Evolutionary conservation across 2,888 invertebrate species (phyloP).

Genomic region (Quadroppia sp.): DNA sequence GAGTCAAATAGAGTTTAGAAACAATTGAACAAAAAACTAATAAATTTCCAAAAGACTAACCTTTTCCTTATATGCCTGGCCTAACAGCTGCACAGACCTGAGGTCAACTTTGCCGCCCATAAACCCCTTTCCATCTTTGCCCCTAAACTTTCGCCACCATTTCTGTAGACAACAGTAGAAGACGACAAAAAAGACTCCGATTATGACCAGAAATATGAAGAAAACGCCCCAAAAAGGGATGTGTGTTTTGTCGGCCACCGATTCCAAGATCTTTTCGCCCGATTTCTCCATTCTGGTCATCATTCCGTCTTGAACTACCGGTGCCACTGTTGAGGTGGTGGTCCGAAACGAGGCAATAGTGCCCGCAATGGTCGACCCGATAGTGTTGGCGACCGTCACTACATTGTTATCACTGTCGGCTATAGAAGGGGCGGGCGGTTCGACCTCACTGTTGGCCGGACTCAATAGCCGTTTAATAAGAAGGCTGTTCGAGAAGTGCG

Average conservation of each 20-base stretch:
- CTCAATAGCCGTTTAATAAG: slow-evolving; percentile 36
- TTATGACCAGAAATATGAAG: slow-evolving; percentile 47
- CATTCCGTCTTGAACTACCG: not conserved
- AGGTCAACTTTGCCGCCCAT: slow-evolving; percentile 48
- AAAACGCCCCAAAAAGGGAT: slow-evolving; percentile 48
- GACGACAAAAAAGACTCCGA: slow-evolving; percentile 46
- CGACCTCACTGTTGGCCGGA: not conserved
- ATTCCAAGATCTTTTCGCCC: slow-evolving; percentile 38
- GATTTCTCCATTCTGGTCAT: slow-evolving; percentile 36
- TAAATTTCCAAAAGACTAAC: no score
- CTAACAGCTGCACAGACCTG: slow-evolving; percentile 67
- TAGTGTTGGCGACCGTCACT: not conserved
- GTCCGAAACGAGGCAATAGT: not conserved
- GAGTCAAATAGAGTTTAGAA: no score
- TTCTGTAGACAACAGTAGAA: slow-evolving; percentile 48
- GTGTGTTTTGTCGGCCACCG: slow-evolving; percentile 40
- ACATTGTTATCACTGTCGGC: not conserved
- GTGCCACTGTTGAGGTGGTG: not conserved
- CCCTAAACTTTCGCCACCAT: slow-evolving; percentile 48
- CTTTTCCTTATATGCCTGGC: slow-evolving; percentile 97
- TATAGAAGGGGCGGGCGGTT: not conserved
- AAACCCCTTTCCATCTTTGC: slow-evolving; percentile 47
- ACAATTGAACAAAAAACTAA: no score
- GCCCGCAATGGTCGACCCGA: not conserved
- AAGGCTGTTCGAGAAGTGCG: slow-evolving; percentile 41